Conservation (phyloP, 2,113 vertebrate genomes). For the Mohoua ochrocephala region DNA sequence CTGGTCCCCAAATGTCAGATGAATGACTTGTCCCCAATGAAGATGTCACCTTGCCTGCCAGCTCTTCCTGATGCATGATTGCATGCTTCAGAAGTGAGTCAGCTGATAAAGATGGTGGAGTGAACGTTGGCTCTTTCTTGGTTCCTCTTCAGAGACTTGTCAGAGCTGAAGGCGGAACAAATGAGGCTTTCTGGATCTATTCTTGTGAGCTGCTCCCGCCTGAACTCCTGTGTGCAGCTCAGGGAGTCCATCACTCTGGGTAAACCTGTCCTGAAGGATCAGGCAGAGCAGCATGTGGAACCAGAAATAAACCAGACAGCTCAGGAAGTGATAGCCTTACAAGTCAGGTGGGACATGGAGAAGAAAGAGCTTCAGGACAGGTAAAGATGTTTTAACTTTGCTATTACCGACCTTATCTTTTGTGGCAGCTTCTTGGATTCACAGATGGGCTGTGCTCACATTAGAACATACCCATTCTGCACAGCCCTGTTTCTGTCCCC, state of each 20-base stretch:
- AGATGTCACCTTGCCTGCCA: background rate
- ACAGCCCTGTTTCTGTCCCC: background rate
- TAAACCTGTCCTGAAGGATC: background rate
- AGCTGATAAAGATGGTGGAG: background rate
- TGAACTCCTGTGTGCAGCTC: constrained; percentile 1
- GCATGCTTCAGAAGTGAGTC: background rate
- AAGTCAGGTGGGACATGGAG: constrained; percentile 41
- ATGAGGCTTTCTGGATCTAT: constrained; percentile 79
- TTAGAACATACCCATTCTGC: background rate
- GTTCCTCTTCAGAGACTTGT: constrained; percentile 77
- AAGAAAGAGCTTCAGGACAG: constrained; percentile 57
- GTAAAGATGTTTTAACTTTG: constrained; percentile 41
- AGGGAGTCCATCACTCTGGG: background rate
- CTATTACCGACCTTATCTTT: background rate
- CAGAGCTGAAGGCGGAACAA: constrained; percentile 81
- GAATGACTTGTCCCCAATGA: fast-evolving
- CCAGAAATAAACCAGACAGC: constrained; percentile 39
- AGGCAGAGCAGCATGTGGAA: constrained; percentile 50
- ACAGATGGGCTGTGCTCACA: background rate
- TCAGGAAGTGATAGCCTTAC: constrained; percentile 42
- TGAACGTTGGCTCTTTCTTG: background rate
- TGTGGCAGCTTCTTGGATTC: background rate
- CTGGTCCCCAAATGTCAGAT: background rate
- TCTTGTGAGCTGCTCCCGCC: constrained; percentile 69
- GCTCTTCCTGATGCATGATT: background rate